Conservation (phyloP, 2,888 invertebrate species). For the Frankliniella fusca region DNA sequence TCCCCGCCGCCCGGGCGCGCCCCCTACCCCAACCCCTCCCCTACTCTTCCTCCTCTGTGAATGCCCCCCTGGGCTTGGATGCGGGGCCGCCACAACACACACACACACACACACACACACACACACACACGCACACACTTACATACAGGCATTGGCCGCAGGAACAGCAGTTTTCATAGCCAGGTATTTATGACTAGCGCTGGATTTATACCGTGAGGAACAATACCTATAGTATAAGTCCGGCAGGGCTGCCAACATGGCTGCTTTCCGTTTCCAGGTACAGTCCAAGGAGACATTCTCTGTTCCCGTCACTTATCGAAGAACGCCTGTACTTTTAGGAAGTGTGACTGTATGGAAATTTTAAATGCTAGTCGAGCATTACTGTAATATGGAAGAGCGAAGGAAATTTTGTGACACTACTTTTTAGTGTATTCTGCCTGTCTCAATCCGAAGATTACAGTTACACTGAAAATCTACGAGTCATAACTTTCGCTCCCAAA, state of each 20-base stretch:
- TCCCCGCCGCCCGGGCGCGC: background rate
- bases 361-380: no score
- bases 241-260: conserved; percentile 15
- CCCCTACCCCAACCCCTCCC: background rate
- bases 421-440: no score
- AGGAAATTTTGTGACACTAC: no score
- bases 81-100: background rate
- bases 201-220: conserved; percentile 24
- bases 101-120: background rate
- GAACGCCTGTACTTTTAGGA: no score
- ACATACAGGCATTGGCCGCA: background rate
- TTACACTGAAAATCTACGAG: no score
- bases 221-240: conserved; percentile 20
- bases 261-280: conserved; percentile 7
- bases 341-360: no score
- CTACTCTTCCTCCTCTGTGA: background rate
- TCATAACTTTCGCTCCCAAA: no score
- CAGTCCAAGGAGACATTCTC: background rate
- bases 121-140: background rate
- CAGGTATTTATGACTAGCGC: conserved; percentile 26
- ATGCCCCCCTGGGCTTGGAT: no score
- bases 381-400: no score
- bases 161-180: conserved; percentile 6
- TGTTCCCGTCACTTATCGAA: no score
- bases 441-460: no score